Evolutionary conservation across 2,888 invertebrate genomes (phyloP).

Genomic region (Luffia ferchaultella): DNA sequence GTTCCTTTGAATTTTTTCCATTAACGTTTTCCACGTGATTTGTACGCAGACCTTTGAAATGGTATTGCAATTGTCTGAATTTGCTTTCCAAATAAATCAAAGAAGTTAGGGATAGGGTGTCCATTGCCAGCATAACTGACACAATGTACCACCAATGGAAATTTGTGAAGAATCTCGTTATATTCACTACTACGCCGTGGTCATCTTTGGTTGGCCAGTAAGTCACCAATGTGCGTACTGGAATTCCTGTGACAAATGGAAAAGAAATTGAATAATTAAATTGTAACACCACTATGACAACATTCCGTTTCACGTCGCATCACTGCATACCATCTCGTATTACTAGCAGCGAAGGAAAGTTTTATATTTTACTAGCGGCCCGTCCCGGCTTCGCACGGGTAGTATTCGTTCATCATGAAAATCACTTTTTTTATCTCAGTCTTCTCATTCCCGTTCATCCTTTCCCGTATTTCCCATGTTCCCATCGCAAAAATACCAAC

Average conservation of each 20-base stretch:
- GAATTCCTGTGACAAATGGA: slow-evolving; percentile 27
- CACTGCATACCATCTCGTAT: no score
- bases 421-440: no score
- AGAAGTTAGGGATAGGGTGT: slow-evolving; percentile 25
- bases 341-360: no score
- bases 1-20: slow-evolving; percentile 13
- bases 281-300: no score
- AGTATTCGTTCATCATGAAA: no score
- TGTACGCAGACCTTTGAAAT: slow-evolving; percentile 24
- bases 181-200: slow-evolving; percentile 22
- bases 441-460: no score
- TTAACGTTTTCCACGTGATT: slow-evolving; percentile 18
- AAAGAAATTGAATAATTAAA: no score
- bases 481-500: no score
- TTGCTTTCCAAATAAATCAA: slow-evolving; percentile 28
- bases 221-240: slow-evolving; percentile 30
- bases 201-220: slow-evolving; percentile 24
- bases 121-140: slow-evolving; percentile 27
- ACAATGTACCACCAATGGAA: slow-evolving; percentile 36
- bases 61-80: slow-evolving; percentile 27
- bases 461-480: no score
- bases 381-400: no score
- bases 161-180: slow-evolving; percentile 26
- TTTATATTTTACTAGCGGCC: no score
- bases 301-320: no score